Base-by-base conservation (phyloP, 2,888 invertebrate genomes). In the Hermodice carunculata region DNA sequence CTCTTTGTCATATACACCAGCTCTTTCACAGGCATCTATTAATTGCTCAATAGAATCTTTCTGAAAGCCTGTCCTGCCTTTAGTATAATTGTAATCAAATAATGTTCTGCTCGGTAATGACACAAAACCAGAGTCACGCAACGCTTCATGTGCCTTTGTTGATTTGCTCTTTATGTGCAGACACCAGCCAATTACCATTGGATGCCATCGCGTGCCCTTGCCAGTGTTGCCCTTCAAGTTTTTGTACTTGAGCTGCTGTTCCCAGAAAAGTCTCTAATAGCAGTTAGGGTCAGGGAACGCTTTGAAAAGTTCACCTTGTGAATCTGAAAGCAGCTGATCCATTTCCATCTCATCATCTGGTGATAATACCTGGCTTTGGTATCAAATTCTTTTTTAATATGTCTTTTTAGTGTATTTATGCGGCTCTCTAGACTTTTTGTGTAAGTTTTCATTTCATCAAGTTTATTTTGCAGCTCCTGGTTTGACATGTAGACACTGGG, bases 21-120 rank as follows among this genome's bases (percentile, higher is more conserved):
- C n/a, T n/a, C n/a, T n/a, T n/a, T n/a, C n/a, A n/a, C 24, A 22
- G 11, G 37, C 56, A 6, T 42, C 8, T 34, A 40, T 56, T 3
- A 56, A 26, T 14, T 56, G 56, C 11, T 56, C 11, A 14, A 26
- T 24, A 24, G 19, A 24, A 17, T 56, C 56, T 11, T 24, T 24
- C 19, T 6, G 24, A 24, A 56, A 28, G 17, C 56, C 42, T 6
- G 14, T 14, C 22, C 24, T 42, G 26, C 26, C 4, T 24, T 29
- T 19, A 19, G n/a, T n/a, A 42, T 56, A 43, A 6, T 24, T 17
- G 24, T 42, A 56, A 26, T 56, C 42, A 56, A 11, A 56, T 3
- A 56, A 43, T 42, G 56, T 56, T 37, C 28, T 37, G 28, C 40
- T 56, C 4, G 56, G 56, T n/a, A 56, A 43, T 5, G 40, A 24